Evolutionary conservation across 2,797 vertebrate genomes (phyloP).

Genomic region (Nannoperca australis): DNA sequence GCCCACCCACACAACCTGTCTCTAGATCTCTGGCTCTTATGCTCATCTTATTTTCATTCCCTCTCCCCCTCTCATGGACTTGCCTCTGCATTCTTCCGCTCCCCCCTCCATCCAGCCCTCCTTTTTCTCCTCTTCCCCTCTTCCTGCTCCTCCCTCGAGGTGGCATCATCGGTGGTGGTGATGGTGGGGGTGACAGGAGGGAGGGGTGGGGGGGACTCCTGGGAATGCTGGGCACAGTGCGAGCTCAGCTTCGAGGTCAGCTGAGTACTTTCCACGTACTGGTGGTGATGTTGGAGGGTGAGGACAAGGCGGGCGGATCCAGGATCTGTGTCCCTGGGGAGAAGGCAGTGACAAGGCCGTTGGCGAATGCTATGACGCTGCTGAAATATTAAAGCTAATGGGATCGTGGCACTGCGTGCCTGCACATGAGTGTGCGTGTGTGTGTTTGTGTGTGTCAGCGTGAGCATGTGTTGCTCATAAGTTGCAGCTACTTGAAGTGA

Average conservation of each 20-base stretch:
- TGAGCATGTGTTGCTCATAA: constrained; percentile 54
- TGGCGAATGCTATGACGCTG: constrained; percentile 66
- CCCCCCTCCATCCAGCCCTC: constrained; percentile 12
- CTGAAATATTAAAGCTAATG: constrained; percentile 85
- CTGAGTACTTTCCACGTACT: constrained; percentile 51
- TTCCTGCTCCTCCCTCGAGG: constrained; percentile 50
- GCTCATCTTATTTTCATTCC: constrained; percentile 65
- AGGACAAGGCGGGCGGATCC: constrained; percentile 57
- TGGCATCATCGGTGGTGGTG: not conserved
- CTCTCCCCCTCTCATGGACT: constrained; percentile 45
- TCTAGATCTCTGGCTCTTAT: constrained; percentile 50
- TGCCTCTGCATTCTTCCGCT: constrained; percentile 47
- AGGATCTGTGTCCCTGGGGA: constrained; percentile 66
- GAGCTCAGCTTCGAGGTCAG: constrained; percentile 65
- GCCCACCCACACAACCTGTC: constrained; percentile 78
- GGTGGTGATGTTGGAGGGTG: constrained; percentile 54
- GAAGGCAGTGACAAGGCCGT: constrained; percentile 71
- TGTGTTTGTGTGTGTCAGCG: constrained; percentile 5
- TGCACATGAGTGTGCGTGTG: constrained; percentile 3
- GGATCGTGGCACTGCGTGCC: constrained; percentile 49
- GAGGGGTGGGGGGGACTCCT: constrained; percentile 19
- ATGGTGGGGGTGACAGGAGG: not conserved
- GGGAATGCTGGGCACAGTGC: constrained; percentile 45
- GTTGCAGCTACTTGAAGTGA: constrained; percentile 69
- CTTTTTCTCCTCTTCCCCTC: constrained; percentile 19